Conservation (phyloP, 2,888 invertebrate genomes). For the Aromia moschata region DNA sequence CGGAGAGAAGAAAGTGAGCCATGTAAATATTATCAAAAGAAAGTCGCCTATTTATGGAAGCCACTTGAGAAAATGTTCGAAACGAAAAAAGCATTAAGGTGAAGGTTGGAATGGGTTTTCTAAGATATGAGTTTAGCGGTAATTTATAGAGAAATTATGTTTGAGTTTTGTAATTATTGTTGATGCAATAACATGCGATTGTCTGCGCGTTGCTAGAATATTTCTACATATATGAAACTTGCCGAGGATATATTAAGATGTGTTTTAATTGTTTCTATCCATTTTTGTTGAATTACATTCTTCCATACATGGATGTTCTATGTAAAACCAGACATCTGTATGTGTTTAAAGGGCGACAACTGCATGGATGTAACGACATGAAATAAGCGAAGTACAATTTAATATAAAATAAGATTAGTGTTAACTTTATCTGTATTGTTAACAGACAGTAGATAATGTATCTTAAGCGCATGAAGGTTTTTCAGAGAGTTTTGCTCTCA, state of each 20-base stretch:
- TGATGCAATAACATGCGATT: conserved; percentile 16
- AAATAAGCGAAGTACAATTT: too few species aligned
- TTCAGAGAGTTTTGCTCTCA: too few species aligned
- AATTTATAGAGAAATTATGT: too few species aligned
- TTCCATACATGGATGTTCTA: neutral
- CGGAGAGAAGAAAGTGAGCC: conserved; percentile 39
- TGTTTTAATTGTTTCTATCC: neutral
- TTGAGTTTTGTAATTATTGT: conserved; percentile 12
- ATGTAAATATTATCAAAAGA: conserved; percentile 39
- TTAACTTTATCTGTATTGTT: too few species aligned
- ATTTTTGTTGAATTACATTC: neutral
- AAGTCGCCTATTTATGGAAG: conserved; percentile 34
- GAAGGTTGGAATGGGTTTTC: conserved; percentile 10
- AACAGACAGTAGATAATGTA: too few species aligned
- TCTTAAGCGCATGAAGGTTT: too few species aligned
- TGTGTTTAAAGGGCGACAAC: neutral
- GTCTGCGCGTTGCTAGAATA: neutral
- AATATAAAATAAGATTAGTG: too few species aligned
- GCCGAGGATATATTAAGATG: neutral
- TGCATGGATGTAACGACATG: too few species aligned
- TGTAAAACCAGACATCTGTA: neutral
- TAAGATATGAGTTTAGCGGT: conserved; percentile 6
- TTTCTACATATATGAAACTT: conserved; percentile 9
- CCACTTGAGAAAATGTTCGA: conserved; percentile 14
- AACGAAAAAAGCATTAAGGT: conserved; percentile 18